Evolutionary conservation across 2,888 invertebrate species (phyloP).

Genomic region (Sarcophaga variegata): DNA sequence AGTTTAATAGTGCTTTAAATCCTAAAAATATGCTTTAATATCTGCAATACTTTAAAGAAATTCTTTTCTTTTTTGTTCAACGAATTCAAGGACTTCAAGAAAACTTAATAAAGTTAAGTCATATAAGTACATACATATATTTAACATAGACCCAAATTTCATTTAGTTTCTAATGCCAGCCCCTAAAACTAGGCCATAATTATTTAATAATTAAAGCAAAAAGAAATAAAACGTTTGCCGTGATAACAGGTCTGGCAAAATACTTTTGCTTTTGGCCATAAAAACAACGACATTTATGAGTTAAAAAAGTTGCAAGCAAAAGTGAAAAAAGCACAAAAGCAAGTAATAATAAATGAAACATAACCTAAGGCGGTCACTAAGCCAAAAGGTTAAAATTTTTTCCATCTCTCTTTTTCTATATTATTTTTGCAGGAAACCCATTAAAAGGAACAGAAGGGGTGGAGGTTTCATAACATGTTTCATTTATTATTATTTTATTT

Average conservation of each 20-base stretch:
- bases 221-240: neutral
- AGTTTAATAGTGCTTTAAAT: too few relatives aligned
- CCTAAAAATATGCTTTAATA: too few relatives aligned
- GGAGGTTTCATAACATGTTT: too few relatives aligned
- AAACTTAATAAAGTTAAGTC: neutral
- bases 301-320: neutral
- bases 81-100: too few relatives aligned
- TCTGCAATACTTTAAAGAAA: too few relatives aligned
- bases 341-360: neutral
- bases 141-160: slow-evolving; percentile 16
- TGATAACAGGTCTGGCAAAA: neutral
- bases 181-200: slow-evolving; percentile 29
- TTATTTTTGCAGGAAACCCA: too few relatives aligned
- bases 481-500: too few relatives aligned
- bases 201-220: slow-evolving; percentile 34
- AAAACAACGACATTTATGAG: slow-evolving; percentile 28
- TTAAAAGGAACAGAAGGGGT: too few relatives aligned
- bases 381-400: slow-evolving; percentile 17
- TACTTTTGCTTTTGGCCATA: slow-evolving; percentile 9
- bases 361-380: slow-evolving; percentile 54
- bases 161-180: neutral
- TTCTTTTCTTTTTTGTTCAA: too few relatives aligned
- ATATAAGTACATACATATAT: neutral
- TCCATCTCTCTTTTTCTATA: too few relatives aligned
- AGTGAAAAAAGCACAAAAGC: neutral